phyloP scores from a whole-genome alignment of 2,888 invertebrate species.

The Rhagium mordax region DNA sequence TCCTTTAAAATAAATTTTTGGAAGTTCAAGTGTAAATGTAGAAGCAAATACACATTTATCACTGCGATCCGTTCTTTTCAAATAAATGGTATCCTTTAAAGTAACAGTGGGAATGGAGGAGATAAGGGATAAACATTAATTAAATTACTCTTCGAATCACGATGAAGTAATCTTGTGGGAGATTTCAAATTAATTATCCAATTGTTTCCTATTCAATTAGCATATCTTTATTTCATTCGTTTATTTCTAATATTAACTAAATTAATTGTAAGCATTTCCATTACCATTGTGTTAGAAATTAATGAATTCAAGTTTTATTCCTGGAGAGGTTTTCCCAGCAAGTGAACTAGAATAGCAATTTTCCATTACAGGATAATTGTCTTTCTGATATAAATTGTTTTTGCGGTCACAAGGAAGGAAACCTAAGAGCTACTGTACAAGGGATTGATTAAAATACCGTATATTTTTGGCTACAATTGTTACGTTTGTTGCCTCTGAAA shows the following conservation, averaged over 20 bases:
- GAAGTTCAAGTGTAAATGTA: background rate
- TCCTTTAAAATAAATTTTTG: background rate
- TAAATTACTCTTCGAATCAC: constrained; percentile 20
- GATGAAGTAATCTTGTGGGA: constrained; percentile 14
- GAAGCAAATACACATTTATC: background rate
- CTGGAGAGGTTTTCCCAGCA: background rate
- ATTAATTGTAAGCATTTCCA: background rate
- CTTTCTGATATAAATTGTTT: too few species aligned
- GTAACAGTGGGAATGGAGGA: background rate
- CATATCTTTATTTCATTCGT: background rate
- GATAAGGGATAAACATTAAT: constrained; percentile 20
- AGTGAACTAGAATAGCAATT: background rate
- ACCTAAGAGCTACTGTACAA: too few species aligned
- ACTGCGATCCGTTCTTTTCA: background rate
- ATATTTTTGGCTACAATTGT: too few species aligned
- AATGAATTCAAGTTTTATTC: background rate
- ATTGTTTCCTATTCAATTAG: constrained; percentile 15
- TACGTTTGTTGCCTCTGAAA: too few species aligned
- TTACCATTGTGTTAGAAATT: background rate
- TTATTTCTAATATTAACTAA: background rate
- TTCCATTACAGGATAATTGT: too few species aligned
- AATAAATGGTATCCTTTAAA: constrained; percentile 1
- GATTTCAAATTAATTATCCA: constrained; percentile 21
- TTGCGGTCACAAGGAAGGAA: too few species aligned
- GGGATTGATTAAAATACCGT: too few species aligned